A percentile compares a stretch with the other conserved stretches of the same genome.
Conservation (phyloP, 2,113 vertebrate species). For the Euleptes europaea region DNA sequence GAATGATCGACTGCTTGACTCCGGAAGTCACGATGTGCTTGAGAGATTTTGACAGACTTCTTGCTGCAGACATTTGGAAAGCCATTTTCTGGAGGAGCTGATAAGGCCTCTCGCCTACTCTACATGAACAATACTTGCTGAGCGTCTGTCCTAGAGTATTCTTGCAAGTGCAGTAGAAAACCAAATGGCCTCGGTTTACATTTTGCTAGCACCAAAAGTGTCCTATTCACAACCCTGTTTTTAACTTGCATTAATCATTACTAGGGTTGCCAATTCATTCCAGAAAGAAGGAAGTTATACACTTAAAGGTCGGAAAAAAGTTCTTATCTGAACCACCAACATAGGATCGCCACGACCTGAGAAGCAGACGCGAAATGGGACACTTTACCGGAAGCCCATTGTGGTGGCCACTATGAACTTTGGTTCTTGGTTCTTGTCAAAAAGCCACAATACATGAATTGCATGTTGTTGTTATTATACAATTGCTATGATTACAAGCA, state of each 20-base stretch:
- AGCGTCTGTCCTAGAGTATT: not conserved
- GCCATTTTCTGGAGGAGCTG: constrained; percentile 13
- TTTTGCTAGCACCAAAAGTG: not conserved
- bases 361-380: no score
- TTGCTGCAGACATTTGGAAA: constrained; percentile 25
- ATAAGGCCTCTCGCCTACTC: not conserved
- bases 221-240: not conserved
- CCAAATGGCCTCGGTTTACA: not conserved
- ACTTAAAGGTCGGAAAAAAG: no score
- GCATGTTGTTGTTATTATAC: no score
- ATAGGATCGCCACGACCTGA: no score
- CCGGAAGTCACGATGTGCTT: constrained; percentile 24
- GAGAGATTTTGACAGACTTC: constrained; percentile 15
- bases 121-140: not conserved
- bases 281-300: no score
- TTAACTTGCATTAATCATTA: no score
- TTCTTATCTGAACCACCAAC: no score
- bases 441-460: no score
- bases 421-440: no score
- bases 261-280: not conserved
- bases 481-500: no score
- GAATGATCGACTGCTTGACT: constrained; percentile 16
- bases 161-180: not conserved
- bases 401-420: no score
- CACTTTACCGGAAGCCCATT: no score